Conservation (phyloP, 2,888 invertebrate species). For the Tridacna crocea region DNA sequence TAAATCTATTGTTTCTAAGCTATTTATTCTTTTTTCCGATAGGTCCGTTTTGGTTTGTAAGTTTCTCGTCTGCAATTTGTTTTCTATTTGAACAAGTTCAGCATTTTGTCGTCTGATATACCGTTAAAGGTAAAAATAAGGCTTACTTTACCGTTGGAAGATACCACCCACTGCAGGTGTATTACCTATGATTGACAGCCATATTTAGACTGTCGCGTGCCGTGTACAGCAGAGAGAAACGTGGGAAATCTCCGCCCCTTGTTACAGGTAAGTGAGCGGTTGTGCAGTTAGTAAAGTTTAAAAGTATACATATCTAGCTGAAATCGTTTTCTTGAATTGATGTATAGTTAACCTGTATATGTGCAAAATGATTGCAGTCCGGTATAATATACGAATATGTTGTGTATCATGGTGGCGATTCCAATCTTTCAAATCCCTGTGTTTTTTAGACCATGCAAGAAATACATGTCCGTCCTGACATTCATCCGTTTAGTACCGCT, state of each 20-base stretch:
- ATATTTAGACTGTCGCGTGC: conserved; percentile 42
- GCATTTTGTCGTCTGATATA: too few species aligned
- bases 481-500: too few species aligned
- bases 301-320: neutral
- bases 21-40: neutral
- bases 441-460: too few species aligned
- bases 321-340: neutral
- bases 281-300: neutral
- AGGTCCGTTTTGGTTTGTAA: too few species aligned
- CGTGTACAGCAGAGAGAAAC: conserved; percentile 36
- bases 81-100: too few species aligned
- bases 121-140: too few species aligned
- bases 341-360: neutral
- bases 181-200: conserved; percentile 33
- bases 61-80: too few species aligned
- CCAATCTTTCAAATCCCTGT: too few species aligned
- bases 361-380: too few species aligned
- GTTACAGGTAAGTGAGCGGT: conserved; percentile 29
- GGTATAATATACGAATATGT: too few species aligned
- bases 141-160: conserved; percentile 51
- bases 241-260: conserved; percentile 53
- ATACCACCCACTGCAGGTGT: conserved; percentile 50
- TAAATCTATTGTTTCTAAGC: neutral
- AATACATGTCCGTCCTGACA: too few species aligned
- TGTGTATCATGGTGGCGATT: too few species aligned